A percentile compares a stretch with the other conserved stretches of the same genome.
phyloP scores from a whole-genome alignment of 1,140 invertebrate genomes.

The Diachasmimorpha longicaudata region DNA sequence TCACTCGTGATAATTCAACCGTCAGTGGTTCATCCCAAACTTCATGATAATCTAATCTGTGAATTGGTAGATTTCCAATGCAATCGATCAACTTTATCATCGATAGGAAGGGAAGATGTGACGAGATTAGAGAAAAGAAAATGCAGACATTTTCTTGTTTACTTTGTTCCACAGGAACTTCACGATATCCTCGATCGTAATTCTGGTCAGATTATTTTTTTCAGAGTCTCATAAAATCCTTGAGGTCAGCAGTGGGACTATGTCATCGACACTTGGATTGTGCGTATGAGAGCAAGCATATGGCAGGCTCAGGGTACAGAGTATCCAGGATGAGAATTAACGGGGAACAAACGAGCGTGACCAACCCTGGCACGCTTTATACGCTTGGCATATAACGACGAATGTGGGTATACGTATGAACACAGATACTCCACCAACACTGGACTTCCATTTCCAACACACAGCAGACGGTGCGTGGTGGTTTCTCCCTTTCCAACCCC shows the following conservation, averaged over 20 bases:
- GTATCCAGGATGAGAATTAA: slow-evolving; percentile 43
- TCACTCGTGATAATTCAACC: neutral
- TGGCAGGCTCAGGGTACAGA: slow-evolving; percentile 13
- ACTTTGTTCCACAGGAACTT: too few relatives aligned
- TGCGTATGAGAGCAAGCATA: slow-evolving; percentile 26
- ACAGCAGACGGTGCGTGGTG: neutral
- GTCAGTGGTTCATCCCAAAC: slow-evolving; percentile 1
- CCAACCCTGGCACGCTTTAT: slow-evolving; percentile 40
- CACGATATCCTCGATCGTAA: too few relatives aligned
- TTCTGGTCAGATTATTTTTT: neutral
- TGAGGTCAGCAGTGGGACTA: neutral
- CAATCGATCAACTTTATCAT: slow-evolving; percentile 3
- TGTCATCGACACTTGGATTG: neutral
- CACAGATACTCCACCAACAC: neutral
- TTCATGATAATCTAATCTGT: slow-evolving; percentile 23
- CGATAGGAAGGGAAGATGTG: neutral
- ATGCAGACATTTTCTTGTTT: neutral
- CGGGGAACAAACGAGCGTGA: slow-evolving; percentile 60
- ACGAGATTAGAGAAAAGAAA: neutral
- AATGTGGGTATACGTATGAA: slow-evolving; percentile 18
- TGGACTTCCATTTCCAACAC: neutral
- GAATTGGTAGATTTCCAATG: neutral
- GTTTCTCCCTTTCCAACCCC: slow-evolving; percentile 9
- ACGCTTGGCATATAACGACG: slow-evolving; percentile 21
- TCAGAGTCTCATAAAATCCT: neutral